Evolutionary conservation across 1,140 invertebrate genomes (phyloP).

Genomic region (Pseudomyrmex concolor): DNA sequence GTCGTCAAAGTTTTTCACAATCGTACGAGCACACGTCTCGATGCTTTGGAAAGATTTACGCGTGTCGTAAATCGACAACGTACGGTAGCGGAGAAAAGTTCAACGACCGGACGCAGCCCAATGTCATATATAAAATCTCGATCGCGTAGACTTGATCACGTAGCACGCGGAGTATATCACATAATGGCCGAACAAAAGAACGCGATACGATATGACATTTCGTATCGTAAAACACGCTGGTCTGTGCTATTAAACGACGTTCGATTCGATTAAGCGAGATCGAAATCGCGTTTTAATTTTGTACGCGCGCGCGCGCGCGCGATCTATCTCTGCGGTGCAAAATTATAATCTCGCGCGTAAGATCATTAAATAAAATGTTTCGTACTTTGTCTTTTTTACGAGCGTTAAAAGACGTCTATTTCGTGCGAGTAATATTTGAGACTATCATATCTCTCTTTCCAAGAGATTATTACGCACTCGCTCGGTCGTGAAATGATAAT

Average conservation of each 20-base stretch:
- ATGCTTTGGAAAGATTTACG: constrained; percentile 20
- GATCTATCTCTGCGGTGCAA: not conserved
- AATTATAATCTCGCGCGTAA: not conserved
- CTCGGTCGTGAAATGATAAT: not conserved
- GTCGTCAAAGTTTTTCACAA: not conserved
- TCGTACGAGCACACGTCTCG: no score
- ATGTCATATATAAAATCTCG: constrained; percentile 74
- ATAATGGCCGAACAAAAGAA: constrained; percentile 24
- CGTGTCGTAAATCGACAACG: constrained; percentile 48
- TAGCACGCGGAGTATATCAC: constrained; percentile 47
- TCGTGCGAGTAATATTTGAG: no score
- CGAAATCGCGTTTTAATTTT: not conserved
- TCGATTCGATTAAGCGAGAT: not conserved
- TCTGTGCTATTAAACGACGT: not conserved
- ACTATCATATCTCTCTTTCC: no score
- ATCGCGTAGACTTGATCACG: constrained; percentile 67
- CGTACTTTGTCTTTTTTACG: no score
- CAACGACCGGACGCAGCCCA: constrained; percentile 76
- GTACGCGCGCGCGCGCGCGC: not conserved
- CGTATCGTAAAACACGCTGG: not conserved
- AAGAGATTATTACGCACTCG: not conserved
- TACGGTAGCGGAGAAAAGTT: constrained; percentile 66
- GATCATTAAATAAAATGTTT: no score
- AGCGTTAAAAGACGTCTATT: no score
- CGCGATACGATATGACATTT: not conserved